Percentiles rank a stretch among this genome's conserved stretches.
Evolutionary conservation across 2,113 vertebrate species (phyloP).

Genomic region (Protobothrops flavoviridis): DNA sequence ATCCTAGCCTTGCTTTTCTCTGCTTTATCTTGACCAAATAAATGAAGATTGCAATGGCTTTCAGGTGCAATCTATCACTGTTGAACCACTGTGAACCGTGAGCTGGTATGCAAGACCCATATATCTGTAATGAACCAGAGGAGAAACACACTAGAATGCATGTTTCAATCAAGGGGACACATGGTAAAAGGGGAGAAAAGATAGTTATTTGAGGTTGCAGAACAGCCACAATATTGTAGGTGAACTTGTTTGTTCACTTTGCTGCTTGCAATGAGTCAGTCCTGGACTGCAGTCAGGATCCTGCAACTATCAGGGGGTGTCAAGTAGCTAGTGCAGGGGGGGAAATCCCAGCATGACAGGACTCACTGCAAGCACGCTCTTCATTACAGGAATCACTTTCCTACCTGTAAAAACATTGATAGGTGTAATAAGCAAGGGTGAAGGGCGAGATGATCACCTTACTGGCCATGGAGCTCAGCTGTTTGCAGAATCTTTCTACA

Average conservation of each 20-base stretch:
- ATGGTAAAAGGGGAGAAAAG: background rate
- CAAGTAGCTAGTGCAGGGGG: background rate
- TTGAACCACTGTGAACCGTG: background rate
- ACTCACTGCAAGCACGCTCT: background rate
- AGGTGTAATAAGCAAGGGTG: constrained; percentile 89
- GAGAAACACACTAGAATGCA: background rate
- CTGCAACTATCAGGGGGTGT: background rate
- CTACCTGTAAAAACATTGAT: constrained; percentile 91
- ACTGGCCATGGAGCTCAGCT: constrained; percentile 90
- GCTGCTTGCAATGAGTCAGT: background rate
- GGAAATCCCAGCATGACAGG: background rate
- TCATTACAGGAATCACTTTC: background rate
- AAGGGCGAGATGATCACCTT: constrained; percentile 88
- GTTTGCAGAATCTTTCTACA: constrained; percentile 87
- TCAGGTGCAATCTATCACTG: background rate
- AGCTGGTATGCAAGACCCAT: background rate
- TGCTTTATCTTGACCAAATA: background rate
- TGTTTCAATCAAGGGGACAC: background rate
- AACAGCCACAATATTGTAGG: background rate
- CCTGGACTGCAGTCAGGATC: background rate
- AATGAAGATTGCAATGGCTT: background rate
- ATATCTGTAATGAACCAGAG: background rate
- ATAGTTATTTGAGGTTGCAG: background rate
- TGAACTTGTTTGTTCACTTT: background rate
- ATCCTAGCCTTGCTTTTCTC: background rate